Evolutionary conservation across 2,797 vertebrate species (phyloP).

Genomic region (Paramormyrops hopkinsi): DNA sequence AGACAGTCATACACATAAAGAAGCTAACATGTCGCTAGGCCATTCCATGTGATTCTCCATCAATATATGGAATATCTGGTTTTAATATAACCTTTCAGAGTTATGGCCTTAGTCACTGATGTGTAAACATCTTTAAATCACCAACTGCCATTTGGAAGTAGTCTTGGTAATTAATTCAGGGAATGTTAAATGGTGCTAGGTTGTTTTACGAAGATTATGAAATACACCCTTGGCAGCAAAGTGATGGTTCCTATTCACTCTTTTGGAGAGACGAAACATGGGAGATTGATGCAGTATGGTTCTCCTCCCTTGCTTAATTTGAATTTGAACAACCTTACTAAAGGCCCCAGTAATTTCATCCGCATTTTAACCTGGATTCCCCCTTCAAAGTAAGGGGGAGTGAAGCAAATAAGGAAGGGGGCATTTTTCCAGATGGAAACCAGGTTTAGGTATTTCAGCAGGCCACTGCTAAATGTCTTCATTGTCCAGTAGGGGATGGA

Average conservation of each 20-base stretch:
- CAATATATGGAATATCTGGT: neutral
- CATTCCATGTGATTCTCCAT: neutral
- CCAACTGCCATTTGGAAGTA: neutral
- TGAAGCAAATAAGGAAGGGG: neutral
- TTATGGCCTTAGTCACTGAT: neutral
- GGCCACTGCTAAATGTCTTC: neutral
- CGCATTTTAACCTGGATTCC: neutral
- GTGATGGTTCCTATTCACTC: neutral
- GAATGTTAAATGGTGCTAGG: neutral
- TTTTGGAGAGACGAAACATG: neutral
- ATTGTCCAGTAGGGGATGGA: neutral
- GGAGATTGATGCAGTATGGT: neutral
- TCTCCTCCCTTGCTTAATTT: neutral
- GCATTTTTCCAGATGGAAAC: neutral
- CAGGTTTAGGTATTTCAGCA: neutral
- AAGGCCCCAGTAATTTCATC: conserved; percentile 1
- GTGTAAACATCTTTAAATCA: neutral
- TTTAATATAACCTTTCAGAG: neutral
- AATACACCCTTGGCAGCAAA: neutral
- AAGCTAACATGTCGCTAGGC: neutral
- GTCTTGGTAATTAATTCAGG: neutral
- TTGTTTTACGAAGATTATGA: neutral
- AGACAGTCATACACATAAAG: neutral
- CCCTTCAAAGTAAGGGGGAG: neutral
- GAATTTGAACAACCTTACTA: conserved; percentile 5